Evolutionary conservation across 2,113 vertebrate species (phyloP), one percentile per base, ranked within the genome.

Genomic region (Octodon degus): DNA sequence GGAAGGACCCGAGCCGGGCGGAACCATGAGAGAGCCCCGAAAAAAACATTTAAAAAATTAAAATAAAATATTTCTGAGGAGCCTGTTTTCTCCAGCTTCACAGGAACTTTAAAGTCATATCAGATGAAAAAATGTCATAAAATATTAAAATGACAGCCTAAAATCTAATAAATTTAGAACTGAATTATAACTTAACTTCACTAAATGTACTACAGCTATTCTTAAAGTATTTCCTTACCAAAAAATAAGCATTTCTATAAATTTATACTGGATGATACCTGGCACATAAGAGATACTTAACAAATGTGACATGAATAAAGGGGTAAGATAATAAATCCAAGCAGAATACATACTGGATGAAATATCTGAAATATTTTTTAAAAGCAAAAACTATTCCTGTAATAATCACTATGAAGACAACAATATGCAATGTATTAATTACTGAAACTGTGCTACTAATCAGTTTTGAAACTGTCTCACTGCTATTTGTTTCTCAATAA

Each of bases 121-220:
- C 72, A 91, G 94, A 96, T 95, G 85, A 96, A 97, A 97, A 97
- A 96, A 96, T 43, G 67, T 93, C 91, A 93, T 94, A 84, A 98
- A 97, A 93, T 96, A 97, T 95, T 97, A 97, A 97, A 98, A 97
- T 96, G 94, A 97, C 91, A 97, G 88, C 47, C 14, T 5, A 30
- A 90, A 68, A 87, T 94, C 63, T 94, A 96, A 95, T 87, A 93
- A 89, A 93, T 93, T 89, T 53, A 91, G 67, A 92, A 37, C 3
- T 82, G 32, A 97, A 72, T 27, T 68, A 53, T 58, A 93, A 53
- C 34, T 87, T 93, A 85, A 58, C 43, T 94, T 95, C 10, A 92
- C 85, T 87, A 94, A 82, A 86, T 70, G 14, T 65, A 91, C 7
- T 62, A 24, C 43, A 93, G 37, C 77, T 93, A 90, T 53, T 70